Evolutionary conservation across 2,797 vertebrate genomes (phyloP).

Genomic region (Champsocephalus gunnari): DNA sequence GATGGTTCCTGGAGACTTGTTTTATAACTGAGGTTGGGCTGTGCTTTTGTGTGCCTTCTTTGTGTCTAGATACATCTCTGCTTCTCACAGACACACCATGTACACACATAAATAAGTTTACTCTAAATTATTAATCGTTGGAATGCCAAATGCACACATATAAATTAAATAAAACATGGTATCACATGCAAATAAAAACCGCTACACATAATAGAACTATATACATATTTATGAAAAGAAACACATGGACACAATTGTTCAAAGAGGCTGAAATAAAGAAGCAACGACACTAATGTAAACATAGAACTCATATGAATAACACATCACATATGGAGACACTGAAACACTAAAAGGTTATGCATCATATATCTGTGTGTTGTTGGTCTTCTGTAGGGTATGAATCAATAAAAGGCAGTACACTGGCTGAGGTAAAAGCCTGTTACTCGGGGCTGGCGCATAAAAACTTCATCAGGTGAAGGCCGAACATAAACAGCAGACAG

Average conservation of each 20-base stretch:
- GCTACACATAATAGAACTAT: neutral
- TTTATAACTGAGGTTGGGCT: constrained; percentile 33
- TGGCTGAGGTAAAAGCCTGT: constrained; percentile 60
- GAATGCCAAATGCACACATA: constrained; percentile 17
- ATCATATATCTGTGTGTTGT: constrained; percentile 12
- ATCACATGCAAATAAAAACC: constrained; percentile 6
- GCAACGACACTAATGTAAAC: neutral
- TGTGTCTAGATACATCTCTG: constrained; percentile 9
- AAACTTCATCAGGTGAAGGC: constrained; percentile 65
- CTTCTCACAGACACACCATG: constrained; percentile 13
- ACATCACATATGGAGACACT: no score
- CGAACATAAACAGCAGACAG: constrained; percentile 48
- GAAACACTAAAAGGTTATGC: neutral
- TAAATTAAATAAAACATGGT: constrained; percentile 6
- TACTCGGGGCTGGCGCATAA: constrained; percentile 56
- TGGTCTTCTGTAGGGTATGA: constrained; percentile 32
- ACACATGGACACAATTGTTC: neutral
- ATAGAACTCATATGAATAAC: neutral
- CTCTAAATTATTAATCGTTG: constrained; percentile 21
- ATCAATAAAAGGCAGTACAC: constrained; percentile 59
- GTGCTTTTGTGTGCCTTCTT: neutral
- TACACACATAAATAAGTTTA: constrained; percentile 3
- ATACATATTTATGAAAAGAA: constrained; percentile 12
- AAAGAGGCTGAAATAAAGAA: neutral
- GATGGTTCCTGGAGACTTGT: constrained; percentile 49